Evolutionary conservation across 37 sponge, comb jelly and placozoan genomes (phyloP), one percentile per base, ranked within the genome.

Genomic region (Mnemiopsis leidyi): DNA sequence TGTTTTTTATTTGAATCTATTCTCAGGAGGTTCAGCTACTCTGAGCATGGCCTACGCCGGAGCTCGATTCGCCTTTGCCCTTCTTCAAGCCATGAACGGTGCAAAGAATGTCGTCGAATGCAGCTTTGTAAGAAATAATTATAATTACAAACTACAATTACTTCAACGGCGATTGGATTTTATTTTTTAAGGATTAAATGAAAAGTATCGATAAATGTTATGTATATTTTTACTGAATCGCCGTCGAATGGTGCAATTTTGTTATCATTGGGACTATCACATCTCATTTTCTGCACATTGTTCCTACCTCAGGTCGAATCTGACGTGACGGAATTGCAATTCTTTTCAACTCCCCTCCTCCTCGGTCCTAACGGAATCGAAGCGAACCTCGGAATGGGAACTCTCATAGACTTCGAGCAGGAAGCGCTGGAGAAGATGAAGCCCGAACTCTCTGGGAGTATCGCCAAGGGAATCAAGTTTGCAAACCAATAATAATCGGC

Each of bases 21-120:
- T 32, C 83, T 25, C 83, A 97, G 97, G 99, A 9, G 90, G 99
- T 3, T 99, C 99, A 67, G 99, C 99, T 0, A 99, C 99, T 1
- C 95, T 99, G 5, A 96, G 97, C 1, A 99, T 99, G 99, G 99
- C 99, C 0, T 99, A 95, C 93, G 99, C 99, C 76, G 99, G 99
- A 92, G 99, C 97, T 23, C 39, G 94, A 69, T 94, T 93, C 37
- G 83, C 83, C 0, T 93, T 93, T 68, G 82, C 93, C 40, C 93
- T 93, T 20, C 69, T 93, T 18, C 93, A 83, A 82, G 93, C 93
- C 40, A 96, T 96, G 36, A 94, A 95, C 79, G 79, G 85, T 68
- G 92, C 39, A 23, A 93, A 93, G 83, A 82, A 79, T 34, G 95
- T 98, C 3, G 96, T 97, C 61, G 97, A 98, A 93, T 98, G 99